phyloP scores from a whole-genome alignment of 2,113 vertebrate species.

The Ptilonorhynchus violaceus region DNA sequence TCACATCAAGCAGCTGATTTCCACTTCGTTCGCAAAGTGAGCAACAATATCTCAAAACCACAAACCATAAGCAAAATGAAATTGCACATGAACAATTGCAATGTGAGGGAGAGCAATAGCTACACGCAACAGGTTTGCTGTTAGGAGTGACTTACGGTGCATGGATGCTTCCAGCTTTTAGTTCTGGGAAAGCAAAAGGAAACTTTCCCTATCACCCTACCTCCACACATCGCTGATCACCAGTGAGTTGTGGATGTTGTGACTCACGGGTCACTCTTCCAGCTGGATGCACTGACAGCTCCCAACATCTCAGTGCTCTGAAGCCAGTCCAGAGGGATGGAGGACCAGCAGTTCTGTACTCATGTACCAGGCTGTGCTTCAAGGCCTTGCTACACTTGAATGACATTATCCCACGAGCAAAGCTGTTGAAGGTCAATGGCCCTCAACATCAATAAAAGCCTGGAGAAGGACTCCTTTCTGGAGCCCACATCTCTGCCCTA shows the following conservation, averaged over 20 bases:
- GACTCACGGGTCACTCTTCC: slow-evolving; percentile 7
- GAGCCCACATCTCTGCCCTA: not conserved
- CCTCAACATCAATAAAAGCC: not conserved
- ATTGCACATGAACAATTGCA: not conserved
- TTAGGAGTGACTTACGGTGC: not conserved
- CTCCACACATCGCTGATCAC: not conserved
- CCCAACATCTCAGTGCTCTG: not conserved
- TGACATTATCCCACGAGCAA: not conserved
- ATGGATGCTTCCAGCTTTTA: not conserved
- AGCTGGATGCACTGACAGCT: not conserved
- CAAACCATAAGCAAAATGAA: not conserved
- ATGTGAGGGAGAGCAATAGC: not conserved
- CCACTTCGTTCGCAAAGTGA: not conserved
- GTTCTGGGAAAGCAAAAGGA: not conserved
- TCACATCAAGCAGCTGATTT: not conserved
- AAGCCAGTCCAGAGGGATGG: not conserved
- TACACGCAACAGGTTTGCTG: not conserved
- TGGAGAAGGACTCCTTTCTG: not conserved
- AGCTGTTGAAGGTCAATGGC: not conserved
- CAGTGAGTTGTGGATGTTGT: not conserved
- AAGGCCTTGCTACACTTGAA: not conserved
- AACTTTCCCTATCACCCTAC: not conserved
- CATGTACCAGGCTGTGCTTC: not conserved
- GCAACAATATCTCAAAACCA: not conserved
- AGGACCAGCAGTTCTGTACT: not conserved